Conservation (phyloP, 2,888 invertebrate genomes). For the Mythimna pallens region DNA sequence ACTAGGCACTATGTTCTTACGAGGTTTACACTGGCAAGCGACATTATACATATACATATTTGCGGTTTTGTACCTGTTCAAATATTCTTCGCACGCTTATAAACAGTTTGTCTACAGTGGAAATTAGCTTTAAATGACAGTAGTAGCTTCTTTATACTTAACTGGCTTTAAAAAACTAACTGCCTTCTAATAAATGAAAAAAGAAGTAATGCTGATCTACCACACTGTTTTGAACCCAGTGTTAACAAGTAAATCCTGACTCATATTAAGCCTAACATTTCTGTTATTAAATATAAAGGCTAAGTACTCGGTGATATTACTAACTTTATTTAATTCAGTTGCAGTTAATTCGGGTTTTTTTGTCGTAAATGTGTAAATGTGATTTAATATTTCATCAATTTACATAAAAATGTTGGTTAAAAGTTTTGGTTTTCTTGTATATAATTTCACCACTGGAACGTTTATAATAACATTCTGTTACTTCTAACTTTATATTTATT, state of each 20-base stretch:
- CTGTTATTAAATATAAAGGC: background rate
- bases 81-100: background rate
- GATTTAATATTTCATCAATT: slow-evolving; percentile 13
- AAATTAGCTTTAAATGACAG: slow-evolving; percentile 19
- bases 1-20: no score
- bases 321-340: slow-evolving; percentile 20
- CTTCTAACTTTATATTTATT: slow-evolving; percentile 14
- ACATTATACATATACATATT: background rate
- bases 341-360: slow-evolving; percentile 4
- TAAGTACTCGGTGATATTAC: slow-evolving; percentile 11
- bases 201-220: background rate
- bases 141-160: slow-evolving; percentile 17
- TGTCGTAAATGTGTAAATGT: slow-evolving; percentile 11
- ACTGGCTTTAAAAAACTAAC: slow-evolving; percentile 12
- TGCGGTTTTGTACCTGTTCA: background rate
- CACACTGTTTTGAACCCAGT: background rate
- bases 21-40: no score
- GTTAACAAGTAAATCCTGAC: slow-evolving; percentile 1
- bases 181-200: background rate
- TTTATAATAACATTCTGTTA: background rate
- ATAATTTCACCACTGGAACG: slow-evolving; percentile 19
- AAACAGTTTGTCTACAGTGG: slow-evolving; percentile 37
- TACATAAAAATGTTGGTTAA: background rate
- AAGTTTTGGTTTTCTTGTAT: slow-evolving; percentile 28
- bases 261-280: slow-evolving; percentile 14